Evolutionary conservation across 2,888 invertebrate species (phyloP).

Genomic region (Limnephilus marmoratus): DNA sequence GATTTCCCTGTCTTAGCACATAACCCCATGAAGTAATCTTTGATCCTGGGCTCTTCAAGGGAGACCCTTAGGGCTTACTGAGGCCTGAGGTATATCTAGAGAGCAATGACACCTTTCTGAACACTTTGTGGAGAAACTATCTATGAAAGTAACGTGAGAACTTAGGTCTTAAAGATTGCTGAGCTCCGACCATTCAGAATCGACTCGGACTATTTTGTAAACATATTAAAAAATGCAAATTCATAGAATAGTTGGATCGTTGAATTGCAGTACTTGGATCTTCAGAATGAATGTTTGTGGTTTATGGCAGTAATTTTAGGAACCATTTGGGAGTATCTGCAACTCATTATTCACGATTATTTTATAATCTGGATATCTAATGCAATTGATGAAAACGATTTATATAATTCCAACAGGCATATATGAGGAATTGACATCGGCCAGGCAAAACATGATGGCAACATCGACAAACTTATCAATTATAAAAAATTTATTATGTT

Average conservation of each 20-base stretch:
- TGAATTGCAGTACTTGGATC: too few species aligned
- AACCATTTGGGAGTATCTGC: too few species aligned
- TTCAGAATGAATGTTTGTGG: too few species aligned
- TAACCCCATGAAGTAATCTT: neutral
- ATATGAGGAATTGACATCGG: too few species aligned
- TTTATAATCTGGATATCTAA: too few species aligned
- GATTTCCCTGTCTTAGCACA: neutral
- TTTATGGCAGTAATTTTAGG: too few species aligned
- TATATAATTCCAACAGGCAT: too few species aligned
- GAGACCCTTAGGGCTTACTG: neutral
- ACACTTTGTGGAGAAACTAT: neutral
- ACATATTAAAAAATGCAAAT: neutral
- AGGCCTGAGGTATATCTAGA: neutral
- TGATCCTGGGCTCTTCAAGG: neutral
- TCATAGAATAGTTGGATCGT: neutral
- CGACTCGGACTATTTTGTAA: neutral
- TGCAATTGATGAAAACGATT: too few species aligned
- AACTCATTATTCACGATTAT: too few species aligned
- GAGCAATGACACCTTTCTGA: neutral
- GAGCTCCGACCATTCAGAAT: neutral
- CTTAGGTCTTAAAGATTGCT: neutral
- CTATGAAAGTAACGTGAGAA: neutral
- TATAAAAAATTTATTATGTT: too few species aligned
- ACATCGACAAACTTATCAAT: too few species aligned
- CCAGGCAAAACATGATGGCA: too few species aligned